Base-by-base conservation (phyloP, 2,797 vertebrate species). In the Hirundo rustica region DNA sequence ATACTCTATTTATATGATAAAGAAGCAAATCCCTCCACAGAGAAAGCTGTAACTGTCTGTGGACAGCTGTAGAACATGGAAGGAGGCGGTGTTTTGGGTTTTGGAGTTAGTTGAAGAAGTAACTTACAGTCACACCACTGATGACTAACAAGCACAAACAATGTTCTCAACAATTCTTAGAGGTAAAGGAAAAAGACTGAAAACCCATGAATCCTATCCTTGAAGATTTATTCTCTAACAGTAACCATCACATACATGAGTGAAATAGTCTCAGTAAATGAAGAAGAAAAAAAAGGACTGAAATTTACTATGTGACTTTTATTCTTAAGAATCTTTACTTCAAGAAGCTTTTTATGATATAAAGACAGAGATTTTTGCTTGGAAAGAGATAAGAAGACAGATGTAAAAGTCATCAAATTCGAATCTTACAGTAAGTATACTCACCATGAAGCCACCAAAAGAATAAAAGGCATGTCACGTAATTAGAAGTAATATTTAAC, bases 71-170 rank as follows among this genome's bases (percentile, higher is more conserved):
- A 72, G 32, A 16, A 9, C 38, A 22, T 5, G 19, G 16, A 64
- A 70, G 9, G n/a, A 77, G 9, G 9, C 2, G n/a, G 5, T 68
- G 11, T 9, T 86, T 71, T 26, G 15, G 5, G 81, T 75, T 45
- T 62, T 27, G 26, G 36, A 84, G 7, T 61, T 50, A 38, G 27
- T 4, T 79, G 70, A 66, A 85, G 48, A 50, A 77, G 13, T 36
- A 54, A 29, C 19, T 71, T 42, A 32, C 6, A 55, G 16, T 40
- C 30, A 60, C 19, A 22, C 8, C 20, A 11, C 18, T 66, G 32
- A 51, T 17, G 7, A 60, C 20, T 55, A 53, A 19, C 0, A 1
- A 85, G 20, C 9, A 73, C 5, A 73, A 79, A 76, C 51, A 0
- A 36, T 4, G 5, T 30, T 44, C 51, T 36, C 3, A 1, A 44